Base-by-base conservation (phyloP, 2,113 vertebrate species). In the Coturnix japonica region DNA sequence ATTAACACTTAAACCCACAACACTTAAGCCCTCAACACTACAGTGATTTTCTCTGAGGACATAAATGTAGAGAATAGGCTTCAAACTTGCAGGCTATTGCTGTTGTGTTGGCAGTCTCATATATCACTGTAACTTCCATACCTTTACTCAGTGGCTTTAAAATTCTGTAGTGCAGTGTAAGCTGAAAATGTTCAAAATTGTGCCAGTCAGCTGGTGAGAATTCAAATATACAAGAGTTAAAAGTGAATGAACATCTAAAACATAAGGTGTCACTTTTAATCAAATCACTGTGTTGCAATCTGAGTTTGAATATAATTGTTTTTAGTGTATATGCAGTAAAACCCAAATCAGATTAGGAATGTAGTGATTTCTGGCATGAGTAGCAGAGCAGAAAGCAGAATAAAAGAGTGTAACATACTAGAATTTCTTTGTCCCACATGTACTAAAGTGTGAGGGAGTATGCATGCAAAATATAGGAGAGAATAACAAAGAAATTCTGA, bases 1-100 rank as follows among this genome's bases (percentile, higher is more conserved):
- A 95, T 95, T 95, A 95, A 95, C 77, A 89, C 81, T 90, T 89
- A 85, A 91, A 66, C 66, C 71, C 46, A 79, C 81, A 87, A 90
- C 93, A 81, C 72, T 84, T 31, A 33, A 56, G 86, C 92, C 83
- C 71, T 85, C 44, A 49, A 77, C 81, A 76, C 71, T 20, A n/a
- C 66, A 70, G 67, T 31, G 33, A 30, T 94, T 92, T 89, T 89
- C 95, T 95, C 93, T 70, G 81, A 92, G 89, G 91, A 76, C 60
- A n/a, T 1, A 10, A 84, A 87, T 25, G n/a, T 28, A 37, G 92
- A 73, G 91, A 89, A 63, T 39, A 78, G 90, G 63, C 87, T 86
- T 61, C 71, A 79, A n/a, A 88, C 81, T 60, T 75, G 63, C 77
- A 87, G 91, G 94, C 77, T 76, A n/a, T 61, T 90, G 83, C 93